Evolutionary conservation across 1,140 invertebrate genomes (phyloP), one percentile per base, ranked within the genome.

Genomic region (Tetranychus cinnabarinus): DNA sequence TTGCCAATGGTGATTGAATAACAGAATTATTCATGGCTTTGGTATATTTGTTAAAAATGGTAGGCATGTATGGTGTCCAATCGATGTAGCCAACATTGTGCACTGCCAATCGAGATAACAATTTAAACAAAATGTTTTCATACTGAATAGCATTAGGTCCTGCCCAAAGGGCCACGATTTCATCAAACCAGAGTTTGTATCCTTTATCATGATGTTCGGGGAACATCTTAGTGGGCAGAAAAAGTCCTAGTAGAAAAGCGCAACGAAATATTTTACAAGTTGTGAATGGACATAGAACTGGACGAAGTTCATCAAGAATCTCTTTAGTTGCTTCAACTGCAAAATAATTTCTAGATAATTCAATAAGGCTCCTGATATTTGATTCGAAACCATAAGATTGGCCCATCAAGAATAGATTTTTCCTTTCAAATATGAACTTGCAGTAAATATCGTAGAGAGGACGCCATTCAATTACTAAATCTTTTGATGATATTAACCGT

Each of bases 61-160:
- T 73, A 1, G 85, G 81, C 42, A 88, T 76, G 68, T 87, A 78
- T 0, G 84, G 83, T 62, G 81, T 80, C 88, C 88, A 96, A 67
- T 95, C 81, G 59, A 95, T 82, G 48, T 82, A 81, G 1, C 89
- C 88, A 61, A 88, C 81, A 70, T 84, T 87, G 63, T 80, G 74
- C 61, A 74, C 74, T 1, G 87, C 82, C 6, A 90, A 70, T 61
- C 79, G 77, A 1, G 83, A 77, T 69, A 92, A 81, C 45, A 90
- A 70, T 61, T 74, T 75, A 70, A 86, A 79, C 65, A 90, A 74
- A 62, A 79, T 75, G 81, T 84, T 67, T 72, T 87, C 82, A 78
- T 84, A 87, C 23, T 71, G 69, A 3, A 77, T 77, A 12, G 77
- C 73, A 71, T 84, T 87, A 65, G 82, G 79, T 70, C 80, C 85